A percentile compares a stretch with the other conserved stretches of the same genome.
Evolutionary conservation across 92 coral and sea anemone genomes (phyloP).

Genomic region (Zoanthus sociatus): DNA sequence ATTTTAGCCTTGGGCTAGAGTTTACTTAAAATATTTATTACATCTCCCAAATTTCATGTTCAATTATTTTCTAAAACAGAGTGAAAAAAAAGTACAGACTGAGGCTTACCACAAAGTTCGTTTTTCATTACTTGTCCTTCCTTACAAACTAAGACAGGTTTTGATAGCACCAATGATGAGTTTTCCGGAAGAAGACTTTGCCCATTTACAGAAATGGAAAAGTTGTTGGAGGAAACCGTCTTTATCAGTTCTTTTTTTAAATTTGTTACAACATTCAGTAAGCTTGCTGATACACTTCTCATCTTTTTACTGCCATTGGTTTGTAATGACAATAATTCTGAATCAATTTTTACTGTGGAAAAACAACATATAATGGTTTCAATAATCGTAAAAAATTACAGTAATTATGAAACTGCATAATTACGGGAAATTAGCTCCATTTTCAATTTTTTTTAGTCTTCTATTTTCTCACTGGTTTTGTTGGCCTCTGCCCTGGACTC

Average conservation of each 20-base stretch:
- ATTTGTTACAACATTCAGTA: background rate
- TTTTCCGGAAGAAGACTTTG: background rate
- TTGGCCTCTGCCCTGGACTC: too few relatives aligned
- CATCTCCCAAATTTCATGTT: too few relatives aligned
- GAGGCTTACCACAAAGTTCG: conserved; percentile 14
- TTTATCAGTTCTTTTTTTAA: background rate
- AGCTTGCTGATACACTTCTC: background rate
- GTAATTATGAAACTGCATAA: background rate
- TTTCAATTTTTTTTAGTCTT: background rate
- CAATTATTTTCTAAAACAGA: too few relatives aligned
- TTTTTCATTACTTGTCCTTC: conserved; percentile 17
- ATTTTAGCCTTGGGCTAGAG: too few relatives aligned
- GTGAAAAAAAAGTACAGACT: too few relatives aligned
- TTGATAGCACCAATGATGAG: background rate
- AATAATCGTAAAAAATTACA: background rate
- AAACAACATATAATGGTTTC: background rate
- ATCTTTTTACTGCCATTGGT: background rate
- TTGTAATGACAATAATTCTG: background rate
- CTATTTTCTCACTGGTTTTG: too few relatives aligned
- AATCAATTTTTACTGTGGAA: background rate
- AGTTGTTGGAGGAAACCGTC: background rate
- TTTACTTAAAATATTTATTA: too few relatives aligned
- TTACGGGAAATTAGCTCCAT: background rate
- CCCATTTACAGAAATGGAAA: conserved; percentile 15
- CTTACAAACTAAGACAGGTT: conserved; percentile 4